A percentile compares a stretch with the other conserved stretches of the same genome.
These are phyloP conservation scores for Drosophila auraria DNA, from an alignment of 1,140 invertebrate species.

Conservation along the genomic window DNA sequence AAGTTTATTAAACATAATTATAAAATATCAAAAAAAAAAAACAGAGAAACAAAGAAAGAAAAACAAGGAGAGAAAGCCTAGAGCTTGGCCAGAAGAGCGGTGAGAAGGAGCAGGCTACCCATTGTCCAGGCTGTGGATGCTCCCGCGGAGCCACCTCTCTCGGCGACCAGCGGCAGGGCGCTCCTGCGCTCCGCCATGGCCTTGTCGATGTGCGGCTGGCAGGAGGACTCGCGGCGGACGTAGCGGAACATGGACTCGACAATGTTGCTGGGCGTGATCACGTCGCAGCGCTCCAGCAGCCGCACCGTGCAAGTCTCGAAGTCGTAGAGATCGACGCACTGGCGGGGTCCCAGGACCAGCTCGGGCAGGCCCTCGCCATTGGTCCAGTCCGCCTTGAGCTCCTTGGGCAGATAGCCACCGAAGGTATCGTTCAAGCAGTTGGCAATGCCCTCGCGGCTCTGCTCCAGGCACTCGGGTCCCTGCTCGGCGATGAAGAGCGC, in stretches of 20 bases:
- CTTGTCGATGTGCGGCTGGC: slow-evolving; percentile 59
- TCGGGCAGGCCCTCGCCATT: slow-evolving; percentile 55
- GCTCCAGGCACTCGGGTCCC: slow-evolving; percentile 90
- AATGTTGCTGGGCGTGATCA: slow-evolving; percentile 92
- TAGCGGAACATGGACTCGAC: slow-evolving; percentile 91
- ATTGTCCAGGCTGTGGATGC: not conserved
- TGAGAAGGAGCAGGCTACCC: slow-evolving; percentile 15
- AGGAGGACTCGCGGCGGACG: slow-evolving; percentile 73
- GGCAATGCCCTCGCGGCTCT: slow-evolving; percentile 87
- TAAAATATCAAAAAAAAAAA: slow-evolving; percentile 43
- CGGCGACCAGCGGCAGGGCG: not conserved
- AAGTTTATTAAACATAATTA: slow-evolving; percentile 79
- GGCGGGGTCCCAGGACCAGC: slow-evolving; percentile 60
- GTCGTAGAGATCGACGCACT: slow-evolving; percentile 86
- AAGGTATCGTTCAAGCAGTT: slow-evolving; percentile 88
- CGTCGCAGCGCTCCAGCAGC: slow-evolving; percentile 88
- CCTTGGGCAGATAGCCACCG: slow-evolving; percentile 84
- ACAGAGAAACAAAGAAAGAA: slow-evolving; percentile 3
- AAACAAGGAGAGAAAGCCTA: not conserved
- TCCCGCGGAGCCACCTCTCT: not conserved
- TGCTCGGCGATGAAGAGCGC: slow-evolving; percentile 92
- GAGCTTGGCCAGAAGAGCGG: not conserved
- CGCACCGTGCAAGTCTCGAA: slow-evolving; percentile 88
- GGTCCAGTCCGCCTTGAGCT: slow-evolving; percentile 32
- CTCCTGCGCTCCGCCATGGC: slow-evolving; percentile 12